Evolutionary conservation across 2,797 vertebrate species (phyloP).

Genomic region (Anableps anableps): DNA sequence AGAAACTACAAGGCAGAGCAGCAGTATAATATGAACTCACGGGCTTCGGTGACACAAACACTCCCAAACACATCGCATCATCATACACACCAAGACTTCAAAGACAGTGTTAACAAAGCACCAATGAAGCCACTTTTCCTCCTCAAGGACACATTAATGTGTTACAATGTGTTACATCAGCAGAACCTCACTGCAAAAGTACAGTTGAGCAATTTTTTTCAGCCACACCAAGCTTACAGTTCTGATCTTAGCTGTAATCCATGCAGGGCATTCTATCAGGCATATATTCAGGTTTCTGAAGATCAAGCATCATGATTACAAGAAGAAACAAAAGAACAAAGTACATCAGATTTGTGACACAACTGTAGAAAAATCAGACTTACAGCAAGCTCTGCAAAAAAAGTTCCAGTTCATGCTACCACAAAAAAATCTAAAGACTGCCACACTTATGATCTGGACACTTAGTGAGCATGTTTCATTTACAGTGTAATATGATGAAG

Average conservation of each 20-base stretch:
- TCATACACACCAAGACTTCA: too few relatives aligned
- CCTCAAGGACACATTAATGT: too few relatives aligned
- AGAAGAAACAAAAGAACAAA: background rate
- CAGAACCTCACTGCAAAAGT: background rate
- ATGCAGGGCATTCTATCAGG: too few relatives aligned
- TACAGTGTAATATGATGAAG: too few relatives aligned
- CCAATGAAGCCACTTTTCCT: background rate
- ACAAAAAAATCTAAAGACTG: background rate
- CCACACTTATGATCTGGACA: too few relatives aligned
- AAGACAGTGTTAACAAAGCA: too few relatives aligned
- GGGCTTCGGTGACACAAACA: too few relatives aligned
- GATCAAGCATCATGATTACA: background rate
- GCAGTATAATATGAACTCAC: too few relatives aligned
- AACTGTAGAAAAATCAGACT: conserved; percentile 5
- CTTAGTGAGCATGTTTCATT: too few relatives aligned
- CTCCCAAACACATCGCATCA: too few relatives aligned
- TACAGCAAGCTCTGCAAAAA: background rate
- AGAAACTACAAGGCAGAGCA: too few relatives aligned
- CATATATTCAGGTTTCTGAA: conserved; percentile 2
- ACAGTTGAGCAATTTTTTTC: conserved; percentile 5
- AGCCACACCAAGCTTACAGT: conserved; percentile 2
- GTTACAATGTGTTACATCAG: background rate
- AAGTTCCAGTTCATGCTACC: background rate
- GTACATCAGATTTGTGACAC: too few relatives aligned
- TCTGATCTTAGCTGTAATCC: background rate